Percentiles rank a stretch among this genome's conserved stretches.
Evolutionary conservation across 2,113 vertebrate species (phyloP).

Genomic region (Larimichthys polyactis): DNA sequence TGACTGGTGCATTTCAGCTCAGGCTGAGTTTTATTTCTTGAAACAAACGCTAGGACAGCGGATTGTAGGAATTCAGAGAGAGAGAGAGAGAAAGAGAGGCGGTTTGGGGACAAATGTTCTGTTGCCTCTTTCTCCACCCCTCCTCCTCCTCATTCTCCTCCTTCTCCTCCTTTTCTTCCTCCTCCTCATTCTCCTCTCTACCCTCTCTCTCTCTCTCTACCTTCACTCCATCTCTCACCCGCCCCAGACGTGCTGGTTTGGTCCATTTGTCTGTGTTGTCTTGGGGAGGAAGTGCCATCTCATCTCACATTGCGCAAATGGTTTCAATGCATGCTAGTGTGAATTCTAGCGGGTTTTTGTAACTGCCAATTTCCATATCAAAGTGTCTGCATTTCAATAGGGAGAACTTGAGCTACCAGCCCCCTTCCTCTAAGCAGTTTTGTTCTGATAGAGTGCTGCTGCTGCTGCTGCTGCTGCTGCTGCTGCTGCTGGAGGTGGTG

Average conservation of each 20-base stretch:
- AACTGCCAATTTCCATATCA: slow-evolving; percentile 85
- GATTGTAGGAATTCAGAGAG: slow-evolving; percentile 60
- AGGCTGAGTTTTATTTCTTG: slow-evolving; percentile 1
- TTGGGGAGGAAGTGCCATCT: slow-evolving; percentile 84
- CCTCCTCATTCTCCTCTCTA: slow-evolving; percentile 2
- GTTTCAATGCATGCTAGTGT: slow-evolving; percentile 80
- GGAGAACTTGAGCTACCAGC: slow-evolving; percentile 82
- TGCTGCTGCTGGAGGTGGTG: neutral
- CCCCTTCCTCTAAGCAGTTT: slow-evolving; percentile 75
- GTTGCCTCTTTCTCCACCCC: slow-evolving; percentile 51
- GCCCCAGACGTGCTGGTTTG: slow-evolving; percentile 66
- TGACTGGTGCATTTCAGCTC: slow-evolving; percentile 8
- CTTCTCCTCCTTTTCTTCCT: slow-evolving; percentile 23
- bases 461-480: slow-evolving; percentile 46
- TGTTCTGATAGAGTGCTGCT: slow-evolving; percentile 67
- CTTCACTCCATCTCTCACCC: slow-evolving; percentile 62
- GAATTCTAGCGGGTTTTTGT: slow-evolving; percentile 83
- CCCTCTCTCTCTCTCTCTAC: slow-evolving; percentile 1
- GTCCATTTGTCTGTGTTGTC: slow-evolving; percentile 84
- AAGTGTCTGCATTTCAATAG: slow-evolving; percentile 85
- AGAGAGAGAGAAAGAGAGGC: neutral
- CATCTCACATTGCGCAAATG: slow-evolving; percentile 84
- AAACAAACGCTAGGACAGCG: slow-evolving; percentile 53
- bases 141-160: neutral
- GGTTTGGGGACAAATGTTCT: slow-evolving; percentile 70